phyloP scores from a whole-genome alignment of 2,113 vertebrate genomes.

The Bagarius yarrelli region DNA sequence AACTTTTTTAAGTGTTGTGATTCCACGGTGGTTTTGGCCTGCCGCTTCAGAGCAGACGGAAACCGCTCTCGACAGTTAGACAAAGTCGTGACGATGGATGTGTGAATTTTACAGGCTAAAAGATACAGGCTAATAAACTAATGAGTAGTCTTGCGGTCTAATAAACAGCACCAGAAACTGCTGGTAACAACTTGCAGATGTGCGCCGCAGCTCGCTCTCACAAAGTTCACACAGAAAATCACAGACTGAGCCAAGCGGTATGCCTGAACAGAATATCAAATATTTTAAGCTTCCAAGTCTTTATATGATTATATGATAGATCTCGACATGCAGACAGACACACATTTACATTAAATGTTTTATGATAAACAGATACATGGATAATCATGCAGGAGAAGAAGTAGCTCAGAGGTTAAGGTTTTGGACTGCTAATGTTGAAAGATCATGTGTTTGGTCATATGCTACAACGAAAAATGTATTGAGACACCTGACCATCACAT shows the following conservation, averaged over 20 bases:
- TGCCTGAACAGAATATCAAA: not conserved
- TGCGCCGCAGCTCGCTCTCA: not conserved
- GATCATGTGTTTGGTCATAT: no score
- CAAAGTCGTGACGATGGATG: not conserved
- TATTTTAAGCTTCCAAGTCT: not conserved
- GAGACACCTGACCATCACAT: no score
- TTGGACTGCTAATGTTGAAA: no score
- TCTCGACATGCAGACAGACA: no score
- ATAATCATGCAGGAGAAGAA: no score
- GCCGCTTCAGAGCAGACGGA: not conserved
- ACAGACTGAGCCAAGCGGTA: not conserved
- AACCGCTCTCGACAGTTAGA: not conserved
- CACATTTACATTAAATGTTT: no score
- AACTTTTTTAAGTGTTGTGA: not conserved
- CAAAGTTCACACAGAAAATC: not conserved
- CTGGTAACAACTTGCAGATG: conserved; percentile 3
- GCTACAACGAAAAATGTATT: no score
- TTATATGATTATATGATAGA: not conserved
- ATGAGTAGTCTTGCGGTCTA: not conserved
- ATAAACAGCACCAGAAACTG: not conserved
- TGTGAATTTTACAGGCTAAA: conserved; percentile 25
- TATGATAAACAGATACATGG: no score
- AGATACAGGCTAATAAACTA: not conserved
- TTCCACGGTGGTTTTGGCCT: not conserved
- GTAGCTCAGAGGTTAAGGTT: no score